Evolutionary conservation across 2,797 vertebrate species (phyloP).

Genomic region (Helicolenus hilgendorfi): DNA sequence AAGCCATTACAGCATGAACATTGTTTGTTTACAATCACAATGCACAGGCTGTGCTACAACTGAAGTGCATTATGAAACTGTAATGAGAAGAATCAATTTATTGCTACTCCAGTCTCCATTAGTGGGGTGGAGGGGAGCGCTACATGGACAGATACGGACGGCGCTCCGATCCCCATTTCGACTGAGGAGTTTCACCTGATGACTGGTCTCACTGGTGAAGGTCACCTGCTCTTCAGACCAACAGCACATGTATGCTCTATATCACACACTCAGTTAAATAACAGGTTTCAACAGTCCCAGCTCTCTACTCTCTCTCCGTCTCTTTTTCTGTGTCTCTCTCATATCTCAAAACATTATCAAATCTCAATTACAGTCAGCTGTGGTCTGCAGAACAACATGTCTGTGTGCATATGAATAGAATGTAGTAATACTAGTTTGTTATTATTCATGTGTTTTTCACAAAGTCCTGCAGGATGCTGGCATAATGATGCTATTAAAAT

Average conservation of each 20-base stretch:
- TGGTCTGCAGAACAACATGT: constrained; percentile 41
- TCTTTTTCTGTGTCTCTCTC: constrained; percentile 18
- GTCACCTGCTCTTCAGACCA: constrained; percentile 76
- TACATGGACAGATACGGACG: constrained; percentile 16
- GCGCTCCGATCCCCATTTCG: constrained; percentile 44
- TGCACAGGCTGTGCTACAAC: constrained; percentile 23
- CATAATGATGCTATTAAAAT: constrained; percentile 10
- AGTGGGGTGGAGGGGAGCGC: constrained; percentile 23
- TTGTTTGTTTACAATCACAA: constrained; percentile 56
- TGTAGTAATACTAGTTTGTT: constrained; percentile 12
- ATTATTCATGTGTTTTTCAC: constrained; percentile 37
- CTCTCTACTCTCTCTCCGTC: constrained; percentile 24
- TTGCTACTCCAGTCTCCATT: constrained; percentile 53
- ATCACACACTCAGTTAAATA: constrained; percentile 82
- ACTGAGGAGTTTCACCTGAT: constrained; percentile 68
- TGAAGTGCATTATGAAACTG: constrained; percentile 52
- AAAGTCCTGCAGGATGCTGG: constrained; percentile 1
- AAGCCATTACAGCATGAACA: constrained; percentile 41
- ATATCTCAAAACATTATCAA: constrained; percentile 44
- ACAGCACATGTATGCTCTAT: constrained; percentile 49
- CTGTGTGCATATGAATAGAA: constrained; percentile 45
- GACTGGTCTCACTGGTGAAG: constrained; percentile 71
- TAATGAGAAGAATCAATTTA: constrained; percentile 54
- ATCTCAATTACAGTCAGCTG: constrained; percentile 68
- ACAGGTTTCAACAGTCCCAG: constrained; percentile 60